These are phyloP conservation scores for Seira musarum DNA, from an alignment of 2,888 invertebrate genomes.

Conservation along the genomic window DNA sequence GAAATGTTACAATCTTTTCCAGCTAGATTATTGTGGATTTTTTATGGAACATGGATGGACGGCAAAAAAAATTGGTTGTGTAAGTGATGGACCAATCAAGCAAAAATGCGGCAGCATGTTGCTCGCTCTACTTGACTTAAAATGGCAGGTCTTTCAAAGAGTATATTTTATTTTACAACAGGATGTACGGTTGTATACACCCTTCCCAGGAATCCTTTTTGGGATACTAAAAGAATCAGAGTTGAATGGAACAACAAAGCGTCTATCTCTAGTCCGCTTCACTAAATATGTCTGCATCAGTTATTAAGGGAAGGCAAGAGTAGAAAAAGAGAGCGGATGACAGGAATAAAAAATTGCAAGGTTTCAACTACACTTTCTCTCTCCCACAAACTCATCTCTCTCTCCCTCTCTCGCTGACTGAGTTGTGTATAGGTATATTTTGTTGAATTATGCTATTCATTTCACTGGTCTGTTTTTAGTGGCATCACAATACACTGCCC, in stretches of 20 bases:
- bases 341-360: constrained; percentile 34
- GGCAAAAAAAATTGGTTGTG: no score
- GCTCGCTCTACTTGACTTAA: no score
- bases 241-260: constrained; percentile 18
- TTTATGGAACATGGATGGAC: no score
- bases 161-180: background rate
- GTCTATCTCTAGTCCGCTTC: constrained; percentile 22
- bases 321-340: constrained; percentile 31
- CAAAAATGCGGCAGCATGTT: no score
- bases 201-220: background rate
- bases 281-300: constrained; percentile 37
- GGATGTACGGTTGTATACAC: background rate
- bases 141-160: background rate
- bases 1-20: no score
- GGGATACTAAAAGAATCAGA: background rate
- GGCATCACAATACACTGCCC: background rate
- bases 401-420: no score
- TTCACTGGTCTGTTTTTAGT: background rate
- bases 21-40: no score
- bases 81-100: no score
- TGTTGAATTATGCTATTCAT: no score
- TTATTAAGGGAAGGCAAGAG: constrained; percentile 25
- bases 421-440: background rate
- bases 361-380: constrained; percentile 3
- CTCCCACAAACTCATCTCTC: background rate